Conservation (phyloP, 2,113 vertebrate genomes). For the Columba janthina region DNA sequence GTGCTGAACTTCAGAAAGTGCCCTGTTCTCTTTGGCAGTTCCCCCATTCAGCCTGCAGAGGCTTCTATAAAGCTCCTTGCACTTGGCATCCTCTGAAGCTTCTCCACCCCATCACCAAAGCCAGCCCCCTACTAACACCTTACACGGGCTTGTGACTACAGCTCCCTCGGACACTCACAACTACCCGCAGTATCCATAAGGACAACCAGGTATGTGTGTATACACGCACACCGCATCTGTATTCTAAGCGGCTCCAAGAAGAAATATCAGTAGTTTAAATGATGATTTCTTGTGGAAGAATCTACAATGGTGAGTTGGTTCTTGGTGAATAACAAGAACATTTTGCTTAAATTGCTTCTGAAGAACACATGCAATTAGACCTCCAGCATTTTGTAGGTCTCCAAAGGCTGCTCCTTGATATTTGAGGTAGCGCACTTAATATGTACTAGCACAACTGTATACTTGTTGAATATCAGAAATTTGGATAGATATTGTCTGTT, state of each 20-base stretch:
- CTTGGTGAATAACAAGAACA: neutral
- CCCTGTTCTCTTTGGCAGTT: neutral
- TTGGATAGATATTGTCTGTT: neutral
- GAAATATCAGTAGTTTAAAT: neutral
- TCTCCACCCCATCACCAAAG: neutral
- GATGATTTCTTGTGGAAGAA: neutral
- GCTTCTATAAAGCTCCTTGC: neutral
- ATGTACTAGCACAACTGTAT: neutral
- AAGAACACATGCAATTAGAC: neutral
- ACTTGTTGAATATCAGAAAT: neutral
- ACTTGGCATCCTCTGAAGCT: neutral
- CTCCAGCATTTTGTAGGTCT: neutral
- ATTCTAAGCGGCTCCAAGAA: neutral
- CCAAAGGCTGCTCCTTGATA: neutral
- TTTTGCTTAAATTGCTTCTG: neutral
- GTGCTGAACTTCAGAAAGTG: neutral
- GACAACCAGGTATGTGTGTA: fast-evolving
- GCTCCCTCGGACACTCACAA: neutral
- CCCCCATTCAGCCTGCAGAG: neutral
- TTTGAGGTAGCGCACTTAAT: neutral
- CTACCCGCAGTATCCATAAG: neutral
- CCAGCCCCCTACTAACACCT: neutral
- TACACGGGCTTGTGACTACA: no score
- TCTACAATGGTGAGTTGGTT: neutral
- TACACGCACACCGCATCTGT: neutral